Base-by-base conservation (phyloP, 2,113 vertebrate species). In the Mastomys natalensis region DNA sequence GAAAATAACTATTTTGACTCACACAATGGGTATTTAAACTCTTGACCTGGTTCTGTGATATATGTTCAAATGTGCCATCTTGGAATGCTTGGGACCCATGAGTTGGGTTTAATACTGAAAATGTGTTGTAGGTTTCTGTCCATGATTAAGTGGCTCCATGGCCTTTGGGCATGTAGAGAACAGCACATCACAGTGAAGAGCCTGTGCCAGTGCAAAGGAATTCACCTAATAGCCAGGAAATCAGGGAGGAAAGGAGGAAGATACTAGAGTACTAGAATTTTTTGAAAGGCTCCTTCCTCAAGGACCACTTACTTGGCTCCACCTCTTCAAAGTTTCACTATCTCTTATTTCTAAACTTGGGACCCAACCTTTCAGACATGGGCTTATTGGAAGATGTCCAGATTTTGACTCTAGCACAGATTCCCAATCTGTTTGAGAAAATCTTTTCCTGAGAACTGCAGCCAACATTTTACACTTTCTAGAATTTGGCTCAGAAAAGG, bases 401-500 rank as follows among this genome's bases (percentile, higher is more conserved):
- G 40, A 37, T 45, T 31, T 60, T 21, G 1, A 40, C 29, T 43
- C 43, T 24, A 76, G 53, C 29, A 34, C 40, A 70, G 48, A 24
- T 40, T 76, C 1, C 37, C 74, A 48, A 72, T 58, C 68, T 87
- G 4, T 53, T 3, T 84, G 53, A 93, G 76, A 66, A 95, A 87
- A 40, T 29, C 15, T 31, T n/a, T 22, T 43, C 55, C 34, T 60
- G 26, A 60, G 15, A 29, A 85, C 8, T 76, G 17, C n/a, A 64
- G 19, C 31, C 60, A 77, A 22, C 11, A n/a, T 58, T 22, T 72
- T 26, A 87, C 0, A 22, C 4, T 64, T 72, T 19, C 17, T 62
- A 72, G 5, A 24, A 48, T 51, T 86, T 89, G 85, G 66, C 24
- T 94, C 40, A 66, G 85, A 29, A 90, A 80, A 94, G 55, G 12